phyloP scores from a whole-genome alignment of 2,888 invertebrate genomes.

The Pandemis heparana region DNA sequence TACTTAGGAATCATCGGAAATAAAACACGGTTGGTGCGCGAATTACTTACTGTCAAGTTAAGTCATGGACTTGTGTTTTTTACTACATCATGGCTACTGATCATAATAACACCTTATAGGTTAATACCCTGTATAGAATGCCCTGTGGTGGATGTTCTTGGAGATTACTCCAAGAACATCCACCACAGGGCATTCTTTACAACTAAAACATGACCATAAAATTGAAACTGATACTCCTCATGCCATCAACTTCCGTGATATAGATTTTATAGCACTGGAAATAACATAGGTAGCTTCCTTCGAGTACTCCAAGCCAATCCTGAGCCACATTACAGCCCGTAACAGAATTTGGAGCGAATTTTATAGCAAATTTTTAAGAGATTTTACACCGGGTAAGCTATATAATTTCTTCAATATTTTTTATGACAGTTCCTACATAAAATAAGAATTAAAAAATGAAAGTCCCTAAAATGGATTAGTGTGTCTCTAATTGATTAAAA shows the following conservation, averaged over 20 bases:
- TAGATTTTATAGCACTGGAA: slow-evolving; percentile 22
- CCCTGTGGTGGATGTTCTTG: too few species aligned
- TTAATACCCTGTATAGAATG: too few species aligned
- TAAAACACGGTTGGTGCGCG: too few species aligned
- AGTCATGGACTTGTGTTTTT: too few species aligned
- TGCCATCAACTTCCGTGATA: slow-evolving; percentile 15
- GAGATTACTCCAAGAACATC: background rate
- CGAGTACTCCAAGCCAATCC: slow-evolving; percentile 8
- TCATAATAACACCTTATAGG: too few species aligned
- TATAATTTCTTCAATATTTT: background rate
- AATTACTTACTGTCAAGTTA: too few species aligned
- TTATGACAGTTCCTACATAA: too few species aligned
- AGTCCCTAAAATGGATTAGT: too few species aligned
- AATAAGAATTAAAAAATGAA: too few species aligned
- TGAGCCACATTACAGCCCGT: background rate
- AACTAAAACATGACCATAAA: slow-evolving; percentile 8
- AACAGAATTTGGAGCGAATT: background rate
- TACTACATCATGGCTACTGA: background rate
- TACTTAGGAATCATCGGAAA: too few species aligned
- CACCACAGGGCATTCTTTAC: background rate
- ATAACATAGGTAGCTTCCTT: slow-evolving; percentile 25
- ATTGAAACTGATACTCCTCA: slow-evolving; percentile 27
- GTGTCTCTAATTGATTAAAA: too few species aligned
- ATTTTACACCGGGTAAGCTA: background rate
- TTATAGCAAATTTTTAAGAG: background rate